Percentiles rank a stretch among this genome's conserved stretches.
Evolutionary conservation across 2,113 vertebrate species (phyloP).

Genomic region (Sclerurus mexicanus): DNA sequence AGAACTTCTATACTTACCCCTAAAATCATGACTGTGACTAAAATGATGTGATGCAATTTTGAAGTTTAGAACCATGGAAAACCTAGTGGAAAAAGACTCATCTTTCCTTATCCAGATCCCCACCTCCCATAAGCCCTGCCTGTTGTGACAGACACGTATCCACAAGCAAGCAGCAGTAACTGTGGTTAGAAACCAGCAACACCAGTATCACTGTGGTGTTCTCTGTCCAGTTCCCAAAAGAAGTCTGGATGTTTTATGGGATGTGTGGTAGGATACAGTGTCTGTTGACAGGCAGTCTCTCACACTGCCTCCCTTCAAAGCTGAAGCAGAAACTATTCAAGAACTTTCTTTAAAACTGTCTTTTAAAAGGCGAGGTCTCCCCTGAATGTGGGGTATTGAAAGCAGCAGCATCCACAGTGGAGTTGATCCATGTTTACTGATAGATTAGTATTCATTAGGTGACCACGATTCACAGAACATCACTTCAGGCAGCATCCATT

Average conservation of each 20-base stretch:
- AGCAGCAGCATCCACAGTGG: neutral
- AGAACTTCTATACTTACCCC: neutral
- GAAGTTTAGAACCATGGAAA: neutral
- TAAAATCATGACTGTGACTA: neutral
- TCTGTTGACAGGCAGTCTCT: neutral
- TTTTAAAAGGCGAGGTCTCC: neutral
- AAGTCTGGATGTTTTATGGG: neutral
- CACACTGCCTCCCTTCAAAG: neutral
- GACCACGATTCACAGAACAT: neutral
- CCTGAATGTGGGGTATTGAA: neutral
- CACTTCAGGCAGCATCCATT: neutral
- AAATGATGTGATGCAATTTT: neutral
- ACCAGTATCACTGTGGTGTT: neutral
- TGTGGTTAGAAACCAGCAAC: neutral
- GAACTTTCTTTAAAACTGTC: neutral
- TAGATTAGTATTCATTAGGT: neutral
- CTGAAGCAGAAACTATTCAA: neutral
- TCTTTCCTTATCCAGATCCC: neutral
- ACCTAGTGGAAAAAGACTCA: neutral
- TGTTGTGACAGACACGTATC: neutral
- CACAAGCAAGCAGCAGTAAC: neutral
- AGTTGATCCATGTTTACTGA: neutral
- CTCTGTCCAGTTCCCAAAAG: neutral
- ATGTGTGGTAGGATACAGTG: neutral
- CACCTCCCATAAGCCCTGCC: neutral